phyloP scores from a whole-genome alignment of 2,797 vertebrate genomes.

The Myotis findleyi region DNA sequence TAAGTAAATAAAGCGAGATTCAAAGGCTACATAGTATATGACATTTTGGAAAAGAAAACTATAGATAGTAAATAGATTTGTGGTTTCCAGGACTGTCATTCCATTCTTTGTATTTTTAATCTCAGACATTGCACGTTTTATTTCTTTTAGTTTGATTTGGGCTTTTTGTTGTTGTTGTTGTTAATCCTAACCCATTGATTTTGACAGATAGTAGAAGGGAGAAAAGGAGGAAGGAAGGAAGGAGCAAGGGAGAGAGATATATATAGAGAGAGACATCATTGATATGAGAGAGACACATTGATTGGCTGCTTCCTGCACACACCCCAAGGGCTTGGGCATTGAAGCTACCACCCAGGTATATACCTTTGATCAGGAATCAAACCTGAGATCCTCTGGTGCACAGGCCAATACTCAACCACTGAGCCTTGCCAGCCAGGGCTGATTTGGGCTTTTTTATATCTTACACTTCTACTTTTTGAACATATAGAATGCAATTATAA shows the following conservation, averaged over 20 bases:
- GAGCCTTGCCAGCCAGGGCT: not conserved
- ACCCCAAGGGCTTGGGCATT: too few species aligned
- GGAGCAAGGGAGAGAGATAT: too few species aligned
- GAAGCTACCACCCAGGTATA: too few species aligned
- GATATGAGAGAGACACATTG: too few species aligned
- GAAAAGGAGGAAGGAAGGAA: too few species aligned
- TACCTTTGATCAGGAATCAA: too few species aligned
- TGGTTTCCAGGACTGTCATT: not conserved
- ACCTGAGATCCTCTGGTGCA: too few species aligned
- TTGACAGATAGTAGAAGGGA: too few species aligned
- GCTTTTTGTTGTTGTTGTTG: not conserved
- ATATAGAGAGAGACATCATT: too few species aligned
- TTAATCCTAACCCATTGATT: too few species aligned
- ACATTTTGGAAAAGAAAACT: not conserved
- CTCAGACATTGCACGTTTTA: not conserved
- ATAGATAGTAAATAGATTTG: not conserved
- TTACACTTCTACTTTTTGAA: not conserved
- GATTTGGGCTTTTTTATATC: not conserved
- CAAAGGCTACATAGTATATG: not conserved
- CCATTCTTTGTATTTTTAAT: not conserved
- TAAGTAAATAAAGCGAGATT: not conserved
- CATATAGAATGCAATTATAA: not conserved
- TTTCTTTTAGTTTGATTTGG: not conserved
- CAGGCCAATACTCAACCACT: too few species aligned
- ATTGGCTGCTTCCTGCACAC: too few species aligned